A percentile compares a stretch with the other conserved stretches of the same genome.
phyloP scores from a whole-genome alignment of 1,140 invertebrate genomes.

The Neelides sp. region DNA sequence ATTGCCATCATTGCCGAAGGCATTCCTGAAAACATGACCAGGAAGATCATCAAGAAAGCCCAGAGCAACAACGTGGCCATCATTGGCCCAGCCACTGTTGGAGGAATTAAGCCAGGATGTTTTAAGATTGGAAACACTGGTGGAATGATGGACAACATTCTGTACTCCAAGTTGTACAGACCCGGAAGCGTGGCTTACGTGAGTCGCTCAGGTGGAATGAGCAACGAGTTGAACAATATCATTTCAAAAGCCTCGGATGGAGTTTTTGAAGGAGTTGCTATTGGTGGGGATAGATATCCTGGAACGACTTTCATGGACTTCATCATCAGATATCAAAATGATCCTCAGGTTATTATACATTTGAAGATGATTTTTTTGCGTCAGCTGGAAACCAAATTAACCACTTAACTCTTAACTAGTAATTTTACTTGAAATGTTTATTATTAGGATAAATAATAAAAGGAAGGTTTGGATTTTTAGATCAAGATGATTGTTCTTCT shows the following conservation, averaged over 20 bases:
- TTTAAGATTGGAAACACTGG: constrained; percentile 99
- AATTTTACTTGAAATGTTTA: not conserved
- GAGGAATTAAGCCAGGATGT: constrained; percentile 95
- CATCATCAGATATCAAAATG: constrained; percentile 66
- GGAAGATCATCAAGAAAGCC: constrained; percentile 81
- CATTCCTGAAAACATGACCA: constrained; percentile 71
- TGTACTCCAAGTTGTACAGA: constrained; percentile 91
- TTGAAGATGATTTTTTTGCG: too few relatives aligned
- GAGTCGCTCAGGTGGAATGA: constrained; percentile 97
- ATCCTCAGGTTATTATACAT: constrained; percentile 44
- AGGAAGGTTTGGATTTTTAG: constrained; percentile 38
- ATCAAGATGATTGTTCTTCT: constrained; percentile 91
- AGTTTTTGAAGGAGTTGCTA: constrained; percentile 94
- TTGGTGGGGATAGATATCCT: constrained; percentile 98
- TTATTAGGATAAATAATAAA: not conserved
- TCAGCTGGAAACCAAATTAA: too few relatives aligned
- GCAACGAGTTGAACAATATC: constrained; percentile 98
- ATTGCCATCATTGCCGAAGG: constrained; percentile 99
- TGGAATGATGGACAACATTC: constrained; percentile 98
- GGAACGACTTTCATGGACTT: constrained; percentile 98
- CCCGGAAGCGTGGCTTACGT: constrained; percentile 96
- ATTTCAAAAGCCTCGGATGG: constrained; percentile 93
- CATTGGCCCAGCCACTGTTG: constrained; percentile 94
- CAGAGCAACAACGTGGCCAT: constrained; percentile 68
- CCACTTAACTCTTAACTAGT: too few relatives aligned